Conservation (phyloP, 2,888 invertebrate species). For the Dichetophora obliterata region DNA sequence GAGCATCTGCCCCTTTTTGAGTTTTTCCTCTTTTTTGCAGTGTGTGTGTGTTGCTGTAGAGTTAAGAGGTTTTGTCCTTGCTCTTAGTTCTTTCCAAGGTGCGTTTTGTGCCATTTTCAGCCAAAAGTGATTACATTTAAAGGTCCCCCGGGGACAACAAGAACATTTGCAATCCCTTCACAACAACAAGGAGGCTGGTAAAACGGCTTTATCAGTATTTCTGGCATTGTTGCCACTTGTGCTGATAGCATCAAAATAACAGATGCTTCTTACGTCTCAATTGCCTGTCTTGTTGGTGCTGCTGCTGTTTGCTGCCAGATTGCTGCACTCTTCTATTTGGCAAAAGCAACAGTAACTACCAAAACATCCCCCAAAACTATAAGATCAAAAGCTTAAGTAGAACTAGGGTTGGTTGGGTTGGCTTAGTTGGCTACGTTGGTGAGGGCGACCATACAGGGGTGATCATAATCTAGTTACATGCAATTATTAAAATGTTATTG, state of each 20-base stretch:
- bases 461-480: conserved; percentile 30
- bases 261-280: conserved; percentile 35
- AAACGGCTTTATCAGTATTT: conserved; percentile 1
- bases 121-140: conserved; percentile 31
- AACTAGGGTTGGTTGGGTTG: background rate
- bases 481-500: conserved; percentile 48
- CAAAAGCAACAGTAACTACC: conserved; percentile 19
- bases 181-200: background rate
- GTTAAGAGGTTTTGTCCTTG: background rate
- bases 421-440: too few species aligned
- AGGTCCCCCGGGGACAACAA: conserved; percentile 20
- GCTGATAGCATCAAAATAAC: conserved; percentile 32
- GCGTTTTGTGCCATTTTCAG: conserved; percentile 26
- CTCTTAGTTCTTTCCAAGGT: background rate
- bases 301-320: background rate
- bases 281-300: background rate
- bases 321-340: background rate
- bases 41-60: too few species aligned
- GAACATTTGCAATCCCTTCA: background rate
- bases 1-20: background rate
- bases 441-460: background rate
- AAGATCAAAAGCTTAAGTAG: background rate
- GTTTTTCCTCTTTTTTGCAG: background rate
- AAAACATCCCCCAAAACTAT: background rate
- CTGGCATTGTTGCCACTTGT: conserved; percentile 34